phyloP scores from a whole-genome alignment of 2,888 invertebrate species.

The Unio delphinus region DNA sequence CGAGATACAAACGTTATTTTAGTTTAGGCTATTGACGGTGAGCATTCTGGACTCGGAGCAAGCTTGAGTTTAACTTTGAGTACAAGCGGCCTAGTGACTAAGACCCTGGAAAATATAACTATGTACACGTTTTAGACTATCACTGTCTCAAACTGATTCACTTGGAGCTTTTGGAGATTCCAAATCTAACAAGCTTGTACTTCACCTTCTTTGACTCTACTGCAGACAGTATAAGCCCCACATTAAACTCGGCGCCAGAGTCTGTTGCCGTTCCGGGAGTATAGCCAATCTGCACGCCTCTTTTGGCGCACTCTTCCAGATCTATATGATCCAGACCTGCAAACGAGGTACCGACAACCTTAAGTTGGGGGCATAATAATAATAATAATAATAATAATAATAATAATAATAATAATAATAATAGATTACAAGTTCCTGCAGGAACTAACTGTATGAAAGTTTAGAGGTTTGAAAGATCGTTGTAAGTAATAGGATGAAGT shows the following conservation, averaged over 20 bases:
- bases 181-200: background rate
- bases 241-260: conserved; percentile 90
- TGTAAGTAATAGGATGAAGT: too few relatives aligned
- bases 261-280: conserved; percentile 85
- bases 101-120: too few relatives aligned
- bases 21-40: too few relatives aligned
- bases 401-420: conserved; percentile 7
- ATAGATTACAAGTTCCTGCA: background rate
- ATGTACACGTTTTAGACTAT: too few relatives aligned
- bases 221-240: conserved; percentile 85
- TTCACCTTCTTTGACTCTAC: conserved; percentile 85
- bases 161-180: background rate
- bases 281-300: conserved; percentile 85
- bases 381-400: background rate
- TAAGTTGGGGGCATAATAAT: conserved; percentile 76
- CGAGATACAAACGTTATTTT: too few relatives aligned
- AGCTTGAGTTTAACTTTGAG: too few relatives aligned
- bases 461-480: too few relatives aligned
- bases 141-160: background rate
- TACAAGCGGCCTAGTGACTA: too few relatives aligned
- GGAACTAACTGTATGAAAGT: too few relatives aligned
- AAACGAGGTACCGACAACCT: conserved; percentile 90
- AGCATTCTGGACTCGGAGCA: too few relatives aligned
- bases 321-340: conserved; percentile 93
- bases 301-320: conserved; percentile 80